Conservation (phyloP, 2,888 invertebrate genomes). For the Heteropelma amictum region DNA sequence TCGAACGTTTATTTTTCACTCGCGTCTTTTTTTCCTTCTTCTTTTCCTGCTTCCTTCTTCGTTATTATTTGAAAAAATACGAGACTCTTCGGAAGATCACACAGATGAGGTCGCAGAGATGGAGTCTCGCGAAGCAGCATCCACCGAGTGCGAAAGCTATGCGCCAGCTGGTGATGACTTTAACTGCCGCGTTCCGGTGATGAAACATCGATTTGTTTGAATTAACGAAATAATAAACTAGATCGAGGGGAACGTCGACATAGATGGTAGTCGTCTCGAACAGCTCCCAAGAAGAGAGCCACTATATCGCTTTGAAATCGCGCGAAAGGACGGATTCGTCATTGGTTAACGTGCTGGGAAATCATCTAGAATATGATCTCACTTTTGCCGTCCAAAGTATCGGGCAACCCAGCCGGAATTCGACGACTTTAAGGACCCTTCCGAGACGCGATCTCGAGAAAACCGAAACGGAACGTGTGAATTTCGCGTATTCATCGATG, state of each 20-base stretch:
- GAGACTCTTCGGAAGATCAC: slow-evolving; percentile 12
- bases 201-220: slow-evolving; percentile 47
- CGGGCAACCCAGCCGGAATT: too few species aligned
- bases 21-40: neutral
- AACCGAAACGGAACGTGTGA: too few species aligned
- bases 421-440: too few species aligned
- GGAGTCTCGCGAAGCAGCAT: slow-evolving; percentile 12
- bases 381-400: too few species aligned
- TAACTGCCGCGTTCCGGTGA: slow-evolving; percentile 42
- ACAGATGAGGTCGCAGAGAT: neutral
- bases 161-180: slow-evolving; percentile 53
- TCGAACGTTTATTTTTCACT: neutral
- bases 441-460: too few species aligned
- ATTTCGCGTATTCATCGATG: too few species aligned
- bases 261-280: neutral
- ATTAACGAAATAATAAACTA: slow-evolving; percentile 52
- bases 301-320: neutral
- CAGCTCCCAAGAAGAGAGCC: neutral
- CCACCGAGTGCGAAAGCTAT: slow-evolving; percentile 46
- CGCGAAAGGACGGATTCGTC: too few species aligned
- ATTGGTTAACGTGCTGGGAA: too few species aligned
- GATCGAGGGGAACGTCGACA: neutral
- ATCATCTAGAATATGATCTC: too few species aligned
- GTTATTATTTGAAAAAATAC: slow-evolving; percentile 1
- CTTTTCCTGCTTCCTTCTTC: neutral